Evolutionary conservation across 2,888 invertebrate species (phyloP), one percentile per base, ranked within the genome.

Genomic region (Lutraria lutraria): DNA sequence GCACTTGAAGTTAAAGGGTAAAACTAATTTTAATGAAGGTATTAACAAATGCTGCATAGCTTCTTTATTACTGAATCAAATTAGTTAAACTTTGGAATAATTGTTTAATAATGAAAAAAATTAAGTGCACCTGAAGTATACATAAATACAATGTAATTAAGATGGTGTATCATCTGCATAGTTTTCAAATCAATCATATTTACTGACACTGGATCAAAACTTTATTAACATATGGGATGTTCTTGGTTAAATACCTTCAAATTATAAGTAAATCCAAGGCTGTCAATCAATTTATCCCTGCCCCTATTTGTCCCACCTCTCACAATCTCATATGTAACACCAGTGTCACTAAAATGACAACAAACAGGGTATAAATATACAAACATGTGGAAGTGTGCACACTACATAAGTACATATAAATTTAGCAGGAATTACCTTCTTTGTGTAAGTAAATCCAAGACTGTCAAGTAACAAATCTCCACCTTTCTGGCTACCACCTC

Each of bases 191-290:
- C 2, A 43, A 43, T 43, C 43, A 43, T 43, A 43, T 43, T 43
- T 43, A 43, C 43, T 43, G 43, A 43, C 43, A 43, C 43, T 43
- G 43, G 43, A 43, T 43, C 43, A 43, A 43, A 43, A 43, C 43
- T 43, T 4, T 43, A 43, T 43, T 43, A 43, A 43, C 43, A 43
- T 43, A 43, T 21, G 60, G n/a, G 60, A n/a, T 60, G 60, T 19
- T 60, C 21, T 60, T 60, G 6, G 12, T n/a, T 21, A 79, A 85
- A 63, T 89, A 92, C 92, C 91, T 92, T 92, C 53, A 91, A 84
- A 86, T 90, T 92, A 79, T 92, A 92, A 12, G 90, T 87, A 82
- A 91, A 91, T 25, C 92, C 92, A 12, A 91, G 88, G 88, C 92
- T 92, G 87, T 92, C 92, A 21, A 92, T 86, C 76, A 92, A 83